Evolutionary conservation across 2,888 invertebrate genomes (phyloP), one percentile per base, ranked within the genome.

Genomic region (Operophtera brumata): DNA sequence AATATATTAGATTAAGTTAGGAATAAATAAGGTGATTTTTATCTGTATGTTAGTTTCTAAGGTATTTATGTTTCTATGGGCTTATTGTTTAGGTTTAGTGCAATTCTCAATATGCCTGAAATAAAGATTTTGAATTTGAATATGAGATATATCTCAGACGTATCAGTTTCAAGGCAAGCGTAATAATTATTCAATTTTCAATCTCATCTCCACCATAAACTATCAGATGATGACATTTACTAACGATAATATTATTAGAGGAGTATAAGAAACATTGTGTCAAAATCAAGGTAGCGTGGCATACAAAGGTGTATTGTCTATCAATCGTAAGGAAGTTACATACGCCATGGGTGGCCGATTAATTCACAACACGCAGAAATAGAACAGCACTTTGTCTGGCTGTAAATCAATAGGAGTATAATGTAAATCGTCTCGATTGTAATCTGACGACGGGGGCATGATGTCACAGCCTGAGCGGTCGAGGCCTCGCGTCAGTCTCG

Each of bases 391-490:
- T 65, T 61, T 66, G 73, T 75, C 71, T 68, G 66, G 69, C 70
- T 72, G 77, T 86, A 84, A 84, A 87, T 86, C 87, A 86, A 86
- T 84, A 82, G 73, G 76, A 80, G 76, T 79, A 80, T 86, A 80
- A 84, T 83, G 82, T 86, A 84, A 84, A 84, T 84, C 81, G 83
- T 77, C 72, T 75, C 76, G 87, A 86, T 85, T 82, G 84, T 82
- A 70, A 84, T 86, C 85, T 79, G 70, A 50, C 47, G 57, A 48
- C 37, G 49, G 47, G 49, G 53, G 75, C 70, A 79, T 87, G 87
- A 87, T 83, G 85, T 85, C 86, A 87, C 75, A 56, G 52, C 53
- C 62, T 59, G 67, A 48, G 65, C 64, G 59, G 56, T 66, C 69
- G 70, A 73, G 75, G 69, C 71, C 78, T 75, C 71, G 68, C 62